Percentiles rank a stretch among this genome's conserved stretches.
These are phyloP conservation scores for Ericerus pela DNA, from an alignment of 1,140 invertebrate species.

Conservation along the genomic window DNA sequence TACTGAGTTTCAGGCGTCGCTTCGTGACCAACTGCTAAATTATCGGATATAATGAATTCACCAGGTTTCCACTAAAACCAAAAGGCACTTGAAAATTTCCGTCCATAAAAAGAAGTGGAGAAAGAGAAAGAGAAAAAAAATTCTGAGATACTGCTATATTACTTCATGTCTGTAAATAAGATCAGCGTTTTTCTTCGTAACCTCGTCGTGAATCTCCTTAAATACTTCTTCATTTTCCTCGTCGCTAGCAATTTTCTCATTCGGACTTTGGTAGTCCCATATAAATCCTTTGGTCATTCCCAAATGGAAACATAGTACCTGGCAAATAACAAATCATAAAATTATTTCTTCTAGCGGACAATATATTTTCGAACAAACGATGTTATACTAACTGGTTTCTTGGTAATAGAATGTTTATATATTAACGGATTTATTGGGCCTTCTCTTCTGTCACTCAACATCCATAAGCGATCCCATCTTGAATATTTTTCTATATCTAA, in stretches of 20 bases:
- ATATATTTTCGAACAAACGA: too few relatives aligned
- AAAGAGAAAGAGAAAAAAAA: too few relatives aligned
- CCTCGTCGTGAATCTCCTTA: constrained; percentile 33
- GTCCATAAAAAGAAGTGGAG: too few relatives aligned
- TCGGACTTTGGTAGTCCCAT: constrained; percentile 30
- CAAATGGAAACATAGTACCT: constrained; percentile 36
- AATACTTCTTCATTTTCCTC: constrained; percentile 30
- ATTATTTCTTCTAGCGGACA: too few relatives aligned
- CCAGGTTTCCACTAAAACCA: constrained; percentile 34
- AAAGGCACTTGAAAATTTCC: too few relatives aligned
- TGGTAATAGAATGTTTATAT: constrained; percentile 28
- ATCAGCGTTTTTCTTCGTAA: constrained; percentile 32
- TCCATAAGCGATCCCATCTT: constrained; percentile 33
- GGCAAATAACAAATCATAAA: too few relatives aligned
- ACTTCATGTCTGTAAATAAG: constrained; percentile 36
- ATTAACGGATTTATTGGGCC: constrained; percentile 33
- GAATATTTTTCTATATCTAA: constrained; percentile 26
- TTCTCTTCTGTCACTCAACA: constrained; percentile 30
- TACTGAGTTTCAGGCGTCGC: constrained; percentile 33
- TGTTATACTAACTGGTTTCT: constrained; percentile 21
- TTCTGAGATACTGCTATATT: constrained; percentile 14
- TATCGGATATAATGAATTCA: constrained; percentile 38
- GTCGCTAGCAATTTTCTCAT: constrained; percentile 26
- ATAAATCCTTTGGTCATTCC: constrained; percentile 35
- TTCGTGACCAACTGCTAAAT: constrained; percentile 35